Evolutionary conservation across 2,888 invertebrate species (phyloP), one percentile per base, ranked within the genome.

Genomic region (Helicoverpa assulta): DNA sequence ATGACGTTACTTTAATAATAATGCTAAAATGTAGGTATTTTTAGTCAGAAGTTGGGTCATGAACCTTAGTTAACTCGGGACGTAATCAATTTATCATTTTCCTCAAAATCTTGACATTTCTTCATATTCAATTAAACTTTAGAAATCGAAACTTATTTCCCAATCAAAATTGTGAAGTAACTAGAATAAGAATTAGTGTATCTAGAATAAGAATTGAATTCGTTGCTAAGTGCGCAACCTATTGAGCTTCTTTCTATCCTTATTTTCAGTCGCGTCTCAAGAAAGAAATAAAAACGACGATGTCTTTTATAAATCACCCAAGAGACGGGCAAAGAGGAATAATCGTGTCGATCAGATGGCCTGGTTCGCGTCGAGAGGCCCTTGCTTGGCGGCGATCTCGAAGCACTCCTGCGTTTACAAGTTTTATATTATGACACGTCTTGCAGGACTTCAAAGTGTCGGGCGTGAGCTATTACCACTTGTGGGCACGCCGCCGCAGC

Each of bases 321-420:
- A 78, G 76, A 76, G 76, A 60, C 65, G 60, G 61, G 62, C 65
- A 74, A 73, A 76, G 76, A 75, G 73, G 65, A 82, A 80, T 86
- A 85, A 85, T 85, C 82, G 84, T 80, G 84, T 85, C 85, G 86
- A 90, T 91, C 88, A 84, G 89, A 90, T 89, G 91, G 82, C 91
- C 92, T 88, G 89, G 88, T 91, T 92, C 82, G 67, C 71, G 76
- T 72, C 72, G 73, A 91, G 90, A 82, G 90, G 84, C 86, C 55
- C 89, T 90, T 83, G 81, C 85, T 83, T 74, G 76, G 62, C 65
- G 67, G 52, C 80, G 81, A 82, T 83, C 87, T 85, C 82, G 82
- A 78, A 89, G 80, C 85, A 81, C 90, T 91, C 84, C 73, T 80
- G 64, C 67, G 67, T 77, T 78, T 76, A 82, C 79, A 83, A 89